Evolutionary conservation across 2,113 vertebrate genomes (phyloP).

Genomic region (Pandion haliaetus): DNA sequence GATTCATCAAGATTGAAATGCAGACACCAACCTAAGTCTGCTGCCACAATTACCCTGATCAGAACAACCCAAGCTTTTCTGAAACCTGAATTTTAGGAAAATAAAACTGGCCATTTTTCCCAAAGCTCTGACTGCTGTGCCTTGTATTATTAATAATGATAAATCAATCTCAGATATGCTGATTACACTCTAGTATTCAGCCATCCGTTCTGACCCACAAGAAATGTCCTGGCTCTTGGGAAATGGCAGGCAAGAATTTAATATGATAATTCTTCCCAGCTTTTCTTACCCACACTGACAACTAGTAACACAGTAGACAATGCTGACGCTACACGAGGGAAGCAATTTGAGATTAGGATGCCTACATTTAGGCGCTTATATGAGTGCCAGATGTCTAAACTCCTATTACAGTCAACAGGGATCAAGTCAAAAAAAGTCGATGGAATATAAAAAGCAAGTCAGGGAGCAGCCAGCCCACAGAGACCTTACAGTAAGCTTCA

Average conservation of each 20-base stretch:
- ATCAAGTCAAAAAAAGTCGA: background rate
- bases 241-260: constrained; percentile 1
- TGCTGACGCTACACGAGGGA: background rate
- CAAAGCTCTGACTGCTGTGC: background rate
- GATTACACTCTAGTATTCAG: background rate
- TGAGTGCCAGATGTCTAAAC: background rate
- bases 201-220: background rate
- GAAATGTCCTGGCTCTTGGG: background rate
- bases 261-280: background rate
- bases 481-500: background rate
- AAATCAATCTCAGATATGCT: background rate
- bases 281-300: background rate
- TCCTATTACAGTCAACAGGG: background rate
- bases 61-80: background rate
- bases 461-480: background rate
- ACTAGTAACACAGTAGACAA: background rate
- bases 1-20: background rate
- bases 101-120: background rate
- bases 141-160: background rate
- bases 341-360: background rate
- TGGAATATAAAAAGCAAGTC: background rate
- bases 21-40: background rate
- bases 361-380: background rate
- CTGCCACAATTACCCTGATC: background rate
- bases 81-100: background rate